phyloP scores from a whole-genome alignment of 2,888 invertebrate genomes.

The Galerucella nymphaeae region DNA sequence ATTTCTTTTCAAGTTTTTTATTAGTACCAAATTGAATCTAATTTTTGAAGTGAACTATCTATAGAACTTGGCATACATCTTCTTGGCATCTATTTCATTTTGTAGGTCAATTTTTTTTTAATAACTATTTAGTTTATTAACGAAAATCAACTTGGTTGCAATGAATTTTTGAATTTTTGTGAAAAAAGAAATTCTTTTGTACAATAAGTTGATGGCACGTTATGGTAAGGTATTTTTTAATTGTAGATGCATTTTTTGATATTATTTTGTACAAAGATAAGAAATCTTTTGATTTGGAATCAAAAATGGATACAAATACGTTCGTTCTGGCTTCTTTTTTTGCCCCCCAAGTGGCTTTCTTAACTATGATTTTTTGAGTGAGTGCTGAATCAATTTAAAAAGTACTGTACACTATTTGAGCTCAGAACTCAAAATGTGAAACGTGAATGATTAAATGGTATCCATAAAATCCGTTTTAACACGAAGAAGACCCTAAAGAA shows the following conservation, averaged over 20 bases:
- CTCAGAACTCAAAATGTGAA: too few species aligned
- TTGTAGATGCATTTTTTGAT: not conserved
- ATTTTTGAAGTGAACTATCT: slow-evolving; percentile 23
- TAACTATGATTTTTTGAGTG: too few species aligned
- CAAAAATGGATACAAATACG: not conserved
- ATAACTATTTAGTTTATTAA: slow-evolving; percentile 29
- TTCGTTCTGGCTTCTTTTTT: too few species aligned
- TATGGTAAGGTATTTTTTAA: slow-evolving; percentile 1
- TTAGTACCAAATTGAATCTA: slow-evolving; percentile 30
- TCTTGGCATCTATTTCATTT: slow-evolving; percentile 25
- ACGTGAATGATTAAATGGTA: too few species aligned
- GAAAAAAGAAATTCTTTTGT: not conserved
- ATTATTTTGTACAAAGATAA: not conserved
- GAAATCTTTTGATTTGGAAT: not conserved
- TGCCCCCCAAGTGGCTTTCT: too few species aligned
- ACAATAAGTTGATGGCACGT: not conserved
- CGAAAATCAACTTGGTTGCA: slow-evolving; percentile 23
- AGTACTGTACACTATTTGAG: too few species aligned
- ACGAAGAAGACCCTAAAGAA: too few species aligned
- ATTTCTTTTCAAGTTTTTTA: not conserved
- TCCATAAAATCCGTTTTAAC: too few species aligned
- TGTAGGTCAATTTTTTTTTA: slow-evolving; percentile 19
- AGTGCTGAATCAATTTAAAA: too few species aligned
- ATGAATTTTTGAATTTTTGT: slow-evolving; percentile 11
- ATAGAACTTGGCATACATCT: slow-evolving; percentile 33